Evolutionary conservation across 2,888 invertebrate species (phyloP).

Genomic region (Alsophila aescularia): DNA sequence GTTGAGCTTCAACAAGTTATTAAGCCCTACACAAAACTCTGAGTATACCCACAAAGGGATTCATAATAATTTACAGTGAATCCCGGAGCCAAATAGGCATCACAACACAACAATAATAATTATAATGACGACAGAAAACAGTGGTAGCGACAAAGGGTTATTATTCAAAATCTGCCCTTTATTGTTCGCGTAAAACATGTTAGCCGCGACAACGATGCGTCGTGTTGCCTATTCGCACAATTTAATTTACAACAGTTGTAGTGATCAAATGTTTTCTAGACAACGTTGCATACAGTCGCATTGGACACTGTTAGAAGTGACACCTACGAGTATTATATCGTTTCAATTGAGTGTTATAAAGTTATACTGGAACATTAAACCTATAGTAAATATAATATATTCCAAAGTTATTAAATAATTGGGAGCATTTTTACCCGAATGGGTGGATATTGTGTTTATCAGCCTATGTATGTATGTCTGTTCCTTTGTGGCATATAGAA

Average conservation of each 20-base stretch:
- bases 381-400: no score
- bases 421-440: no score
- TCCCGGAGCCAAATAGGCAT: conserved; percentile 43
- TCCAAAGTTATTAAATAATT: no score
- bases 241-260: conserved; percentile 13
- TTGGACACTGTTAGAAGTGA: background rate
- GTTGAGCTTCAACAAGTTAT: conserved; percentile 7
- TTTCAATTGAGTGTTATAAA: no score
- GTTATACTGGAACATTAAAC: no score
- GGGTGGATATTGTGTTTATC: no score
- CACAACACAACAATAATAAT: conserved; percentile 55
- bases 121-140: conserved; percentile 66
- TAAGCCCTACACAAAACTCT: conserved; percentile 9
- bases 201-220: conserved; percentile 68
- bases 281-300: background rate
- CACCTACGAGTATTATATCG: no score
- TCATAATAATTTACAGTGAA: conserved; percentile 27
- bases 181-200: conserved; percentile 78
- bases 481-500: no score
- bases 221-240: conserved; percentile 38
- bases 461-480: no score
- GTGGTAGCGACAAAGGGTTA: conserved; percentile 66
- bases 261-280: background rate
- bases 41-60: conserved; percentile 17
- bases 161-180: conserved; percentile 78